Base-by-base conservation (phyloP, 2,797 vertebrate genomes). In the Parotocinclus haroldoi region DNA sequence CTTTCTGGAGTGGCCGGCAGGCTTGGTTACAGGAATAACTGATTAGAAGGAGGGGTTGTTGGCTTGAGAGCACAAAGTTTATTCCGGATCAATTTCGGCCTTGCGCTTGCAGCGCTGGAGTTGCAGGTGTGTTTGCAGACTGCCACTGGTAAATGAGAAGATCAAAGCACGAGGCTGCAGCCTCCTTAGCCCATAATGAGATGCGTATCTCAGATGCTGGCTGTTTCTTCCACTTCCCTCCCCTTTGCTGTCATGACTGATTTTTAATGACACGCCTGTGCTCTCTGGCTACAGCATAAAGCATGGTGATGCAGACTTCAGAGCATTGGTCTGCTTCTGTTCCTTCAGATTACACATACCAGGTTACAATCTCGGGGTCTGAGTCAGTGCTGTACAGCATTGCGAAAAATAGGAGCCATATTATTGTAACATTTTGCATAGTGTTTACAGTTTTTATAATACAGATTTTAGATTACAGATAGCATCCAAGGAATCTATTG, bases 191-290 rank as follows among this genome's bases (percentile, higher is more conserved):
- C 74, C 80, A 52, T 80, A 81, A 86, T 84, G 76, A 72, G 71
- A 82, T 71, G 72, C 59, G 76, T 69, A 68, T 73, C 75, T 86
- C 67, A 85, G 82, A 85, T 84, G 78, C 75, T 38, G 58, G 75
- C 63, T 58, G 68, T 67, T 77, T 49, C 27, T 56, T 73, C 56
- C 53, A 71, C 67, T 50, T 42, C 58, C 66, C 39, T 58, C 68
- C 51, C 69, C 71, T 78, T 75, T 73, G 75, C 82, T 79, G 73
- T 76, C 63, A 50, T 48, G 79, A 83, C 76, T 60, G 80, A 82
- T 83, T 82, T 81, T 82, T 82, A 81, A 87, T 83, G 81, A 86
- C 82, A 77, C 75, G 70, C 50, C 12, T 9, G 7, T 10, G 40
- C 70, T 60, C 63, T 64, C 68, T 79, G 75, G 63, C 27, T 27